phyloP scores from a whole-genome alignment of 1,140 invertebrate species.

The Eciton burchellii region DNA sequence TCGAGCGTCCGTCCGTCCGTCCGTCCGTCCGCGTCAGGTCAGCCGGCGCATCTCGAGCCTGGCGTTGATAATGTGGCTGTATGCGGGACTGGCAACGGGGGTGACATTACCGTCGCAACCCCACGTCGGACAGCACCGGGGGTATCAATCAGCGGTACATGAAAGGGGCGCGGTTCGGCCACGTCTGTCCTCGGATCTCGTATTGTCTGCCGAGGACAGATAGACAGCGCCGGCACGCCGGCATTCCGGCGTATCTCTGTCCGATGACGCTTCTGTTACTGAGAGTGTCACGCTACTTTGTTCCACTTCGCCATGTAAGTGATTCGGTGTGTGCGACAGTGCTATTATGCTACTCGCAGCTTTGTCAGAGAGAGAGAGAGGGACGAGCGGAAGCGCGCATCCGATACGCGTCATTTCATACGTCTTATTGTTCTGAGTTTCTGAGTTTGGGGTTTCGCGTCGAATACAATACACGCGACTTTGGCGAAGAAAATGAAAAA shows the following conservation, averaged over 20 bases:
- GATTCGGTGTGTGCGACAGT: slow-evolving; percentile 10
- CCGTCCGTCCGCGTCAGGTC: slow-evolving; percentile 58
- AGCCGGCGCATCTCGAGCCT: slow-evolving; percentile 65
- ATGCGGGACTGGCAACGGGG: slow-evolving; percentile 59
- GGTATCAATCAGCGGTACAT: slow-evolving; percentile 80
- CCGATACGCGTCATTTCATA: slow-evolving; percentile 23
- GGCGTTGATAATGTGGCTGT: slow-evolving; percentile 73
- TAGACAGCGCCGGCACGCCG: slow-evolving; percentile 68
- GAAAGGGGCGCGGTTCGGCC: slow-evolving; percentile 78
- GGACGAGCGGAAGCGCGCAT: slow-evolving; percentile 8
- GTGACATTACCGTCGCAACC: slow-evolving; percentile 73
- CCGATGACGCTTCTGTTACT: slow-evolving; percentile 67
- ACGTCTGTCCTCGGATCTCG: slow-evolving; percentile 76
- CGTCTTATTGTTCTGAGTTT: slow-evolving; percentile 19
- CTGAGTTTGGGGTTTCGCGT: not conserved
- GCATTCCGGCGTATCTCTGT: slow-evolving; percentile 73
- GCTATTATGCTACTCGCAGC: slow-evolving; percentile 45
- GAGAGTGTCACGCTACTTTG: slow-evolving; percentile 70
- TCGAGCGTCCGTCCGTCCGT: slow-evolving; percentile 52
- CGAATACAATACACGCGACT: slow-evolving; percentile 20
- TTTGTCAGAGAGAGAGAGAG: slow-evolving; percentile 47
- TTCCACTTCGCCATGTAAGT: slow-evolving; percentile 59
- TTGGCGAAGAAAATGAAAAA: not conserved
- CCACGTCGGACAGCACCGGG: slow-evolving; percentile 72
- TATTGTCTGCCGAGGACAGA: slow-evolving; percentile 78